Evolutionary conservation across 2,888 invertebrate genomes (phyloP).

Genomic region (Dendrolimus pini): DNA sequence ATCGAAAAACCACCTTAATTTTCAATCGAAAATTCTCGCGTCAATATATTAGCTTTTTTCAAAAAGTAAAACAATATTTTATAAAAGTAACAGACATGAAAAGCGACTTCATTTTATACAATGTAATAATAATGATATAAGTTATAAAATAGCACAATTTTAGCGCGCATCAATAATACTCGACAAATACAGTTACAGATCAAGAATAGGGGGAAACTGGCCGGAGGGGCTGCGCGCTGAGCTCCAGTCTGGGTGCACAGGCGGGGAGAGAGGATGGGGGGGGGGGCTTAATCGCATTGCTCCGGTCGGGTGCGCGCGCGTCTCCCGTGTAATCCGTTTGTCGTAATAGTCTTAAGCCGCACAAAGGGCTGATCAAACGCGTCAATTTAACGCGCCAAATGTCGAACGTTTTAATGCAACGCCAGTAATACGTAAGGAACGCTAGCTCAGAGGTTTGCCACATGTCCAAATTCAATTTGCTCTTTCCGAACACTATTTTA

Average conservation of each 20-base stretch:
- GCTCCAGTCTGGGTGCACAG: constrained; percentile 11
- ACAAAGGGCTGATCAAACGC: constrained; percentile 69
- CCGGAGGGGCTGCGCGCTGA: constrained; percentile 10
- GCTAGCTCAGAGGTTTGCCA: neutral
- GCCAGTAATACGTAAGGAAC: neutral
- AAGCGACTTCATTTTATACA: too few species aligned
- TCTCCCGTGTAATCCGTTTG: constrained; percentile 62
- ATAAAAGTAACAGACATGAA: too few species aligned
- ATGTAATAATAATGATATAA: too few species aligned
- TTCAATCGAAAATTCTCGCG: too few species aligned
- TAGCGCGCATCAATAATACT: constrained; percentile 22
- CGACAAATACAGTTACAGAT: constrained; percentile 46
- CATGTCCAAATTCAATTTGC: too few species aligned
- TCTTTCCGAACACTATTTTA: too few species aligned
- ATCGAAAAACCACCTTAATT: too few species aligned
- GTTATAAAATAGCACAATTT: constrained; percentile 16
- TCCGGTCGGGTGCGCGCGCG: constrained; percentile 58
- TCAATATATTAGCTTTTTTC: too few species aligned
- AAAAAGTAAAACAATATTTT: too few species aligned
- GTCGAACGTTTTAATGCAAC: constrained; percentile 28
- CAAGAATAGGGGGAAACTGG: constrained; percentile 30
- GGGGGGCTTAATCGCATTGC: constrained; percentile 52
- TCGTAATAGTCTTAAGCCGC: constrained; percentile 66
- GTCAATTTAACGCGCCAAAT: constrained; percentile 67
- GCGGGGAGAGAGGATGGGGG: constrained; percentile 18